These are phyloP conservation scores for Formicarius rufipectus DNA, from an alignment of 2,113 vertebrate genomes.

Conservation along the genomic window DNA sequence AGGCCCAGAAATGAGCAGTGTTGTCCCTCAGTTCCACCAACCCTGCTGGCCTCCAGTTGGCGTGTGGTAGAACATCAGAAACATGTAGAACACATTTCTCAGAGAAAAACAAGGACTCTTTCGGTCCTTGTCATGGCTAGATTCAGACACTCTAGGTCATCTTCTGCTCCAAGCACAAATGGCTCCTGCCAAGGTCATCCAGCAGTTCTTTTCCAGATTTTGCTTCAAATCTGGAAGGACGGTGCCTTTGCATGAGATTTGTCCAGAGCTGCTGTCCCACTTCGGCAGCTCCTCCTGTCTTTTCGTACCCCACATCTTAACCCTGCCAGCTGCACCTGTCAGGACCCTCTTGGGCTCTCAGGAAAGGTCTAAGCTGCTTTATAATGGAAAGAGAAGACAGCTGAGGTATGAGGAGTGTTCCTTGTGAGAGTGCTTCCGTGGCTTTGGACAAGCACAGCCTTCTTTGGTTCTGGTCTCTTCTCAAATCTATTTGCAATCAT, in stretches of 20 bases:
- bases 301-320: neutral
- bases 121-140: neutral
- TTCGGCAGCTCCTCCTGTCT: neutral
- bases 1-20: neutral
- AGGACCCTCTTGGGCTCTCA: neutral
- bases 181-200: neutral
- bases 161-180: neutral
- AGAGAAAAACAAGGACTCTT: neutral
- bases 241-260: neutral
- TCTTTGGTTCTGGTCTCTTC: neutral
- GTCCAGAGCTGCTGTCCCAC: neutral
- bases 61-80: neutral
- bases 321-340: neutral
- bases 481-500: neutral
- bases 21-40: neutral
- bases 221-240: neutral
- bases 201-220: neutral
- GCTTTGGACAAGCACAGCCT: neutral
- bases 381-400: neutral
- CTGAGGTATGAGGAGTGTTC: neutral
- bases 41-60: neutral
- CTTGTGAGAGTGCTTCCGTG: neutral
- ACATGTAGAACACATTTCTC: no score
- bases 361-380: neutral
- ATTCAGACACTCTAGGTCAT: neutral